Evolutionary conservation across 2,888 invertebrate genomes (phyloP), one percentile per base, ranked within the genome.

Genomic region (Drosophila basisetae): DNA sequence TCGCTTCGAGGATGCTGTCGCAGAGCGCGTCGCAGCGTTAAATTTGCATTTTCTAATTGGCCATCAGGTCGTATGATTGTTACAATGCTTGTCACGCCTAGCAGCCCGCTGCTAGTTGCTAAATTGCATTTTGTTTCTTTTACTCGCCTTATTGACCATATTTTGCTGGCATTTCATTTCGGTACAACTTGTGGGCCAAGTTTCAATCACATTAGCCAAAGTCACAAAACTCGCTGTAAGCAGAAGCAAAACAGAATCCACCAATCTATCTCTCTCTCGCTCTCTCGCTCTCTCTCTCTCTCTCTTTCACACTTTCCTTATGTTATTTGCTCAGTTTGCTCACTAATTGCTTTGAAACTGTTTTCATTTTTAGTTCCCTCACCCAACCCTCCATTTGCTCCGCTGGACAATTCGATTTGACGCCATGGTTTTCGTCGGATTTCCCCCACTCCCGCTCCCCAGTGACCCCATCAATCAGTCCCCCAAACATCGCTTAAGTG

Each of bases 11-110:
- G 56, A 43, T 55, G 52, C 66, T 30, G 31, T 25, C 16, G 7
- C 49, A 10, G 18, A 28, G 4, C 63, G 30, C 37, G 50, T 52
- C 68, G 58, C 60, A 39, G 55, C 71, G 77, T 77, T 87, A 73
- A 90, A 83, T 86, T 82, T 77, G 74, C 77, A 83, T 90, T 89
- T 79, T 74, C 66, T 81, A 81, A 83, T 90, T 86, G 86, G 84
- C 81, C 89, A 83, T 86, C 75, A 83, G 86, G 55, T 25, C 70
- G 68, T 66, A 58, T 71, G 73, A 83, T 89, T 89, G 71, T 79
- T 76, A 55, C 53, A 63, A 63, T 68, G 55, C 67, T 58, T 67
- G 41, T 13, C 72, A 53, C 30, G 33, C 59, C 35, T 13, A 16
- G 9, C 37, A 25, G 4, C 10, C 10, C 4, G 2, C 22, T 25